A percentile compares a stretch with the other conserved stretches of the same genome.
Evolutionary conservation across 2,113 vertebrate species (phyloP).

Genomic region (Chlamydotis undulata): DNA sequence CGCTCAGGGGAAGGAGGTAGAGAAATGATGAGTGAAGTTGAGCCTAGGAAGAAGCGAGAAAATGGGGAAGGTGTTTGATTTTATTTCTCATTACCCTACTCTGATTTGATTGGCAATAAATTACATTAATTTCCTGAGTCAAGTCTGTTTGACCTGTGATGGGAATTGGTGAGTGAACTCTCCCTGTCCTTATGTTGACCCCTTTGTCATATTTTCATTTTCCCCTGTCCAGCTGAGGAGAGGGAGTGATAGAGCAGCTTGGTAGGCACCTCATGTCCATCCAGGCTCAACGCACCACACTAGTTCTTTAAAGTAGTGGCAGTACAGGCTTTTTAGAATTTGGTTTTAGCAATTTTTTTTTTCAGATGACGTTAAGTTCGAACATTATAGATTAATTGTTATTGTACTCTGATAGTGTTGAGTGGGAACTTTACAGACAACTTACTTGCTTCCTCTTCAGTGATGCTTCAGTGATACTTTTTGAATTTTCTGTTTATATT

Average conservation of each 20-base stretch:
- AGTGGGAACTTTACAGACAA: no score
- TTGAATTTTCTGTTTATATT: not conserved
- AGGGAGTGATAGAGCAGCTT: not conserved
- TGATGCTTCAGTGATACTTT: not conserved
- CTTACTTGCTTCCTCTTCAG: no score
- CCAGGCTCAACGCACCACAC: not conserved
- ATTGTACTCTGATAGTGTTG: no score
- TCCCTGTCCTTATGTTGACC: not conserved
- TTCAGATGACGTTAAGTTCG: no score
- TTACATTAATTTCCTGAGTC: not conserved
- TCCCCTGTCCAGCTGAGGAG: not conserved
- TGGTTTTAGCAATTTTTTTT: no score
- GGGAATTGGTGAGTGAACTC: not conserved
- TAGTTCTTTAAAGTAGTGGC: not conserved
- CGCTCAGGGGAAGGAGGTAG: not conserved
- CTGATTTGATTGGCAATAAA: not conserved
- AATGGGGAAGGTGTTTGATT: accelerated
- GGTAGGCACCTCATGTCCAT: not conserved
- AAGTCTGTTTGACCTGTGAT: not conserved
- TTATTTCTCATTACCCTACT: not conserved
- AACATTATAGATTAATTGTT: no score
- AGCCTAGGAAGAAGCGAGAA: not conserved
- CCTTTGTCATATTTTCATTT: not conserved
- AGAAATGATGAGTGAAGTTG: accelerated
- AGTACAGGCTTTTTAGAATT: no score